A percentile compares a stretch with the other conserved stretches of the same genome.
Conservation (phyloP, 2,888 invertebrate species). For the Galeopsomyia nigrocyanea region DNA sequence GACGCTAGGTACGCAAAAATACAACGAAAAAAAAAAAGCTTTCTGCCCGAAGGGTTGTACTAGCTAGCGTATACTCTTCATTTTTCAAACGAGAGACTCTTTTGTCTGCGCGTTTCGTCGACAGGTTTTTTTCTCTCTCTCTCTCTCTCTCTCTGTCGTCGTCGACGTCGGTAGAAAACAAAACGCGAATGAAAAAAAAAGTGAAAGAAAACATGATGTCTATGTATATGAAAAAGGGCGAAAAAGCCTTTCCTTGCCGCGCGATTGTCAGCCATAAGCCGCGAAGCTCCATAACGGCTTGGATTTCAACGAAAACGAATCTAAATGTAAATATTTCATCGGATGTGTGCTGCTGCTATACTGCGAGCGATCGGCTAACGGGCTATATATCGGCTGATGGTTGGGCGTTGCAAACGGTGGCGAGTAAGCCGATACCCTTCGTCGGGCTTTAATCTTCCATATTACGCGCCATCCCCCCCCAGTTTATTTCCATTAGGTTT, state of each 20-base stretch:
- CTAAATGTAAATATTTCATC: slow-evolving; percentile 57
- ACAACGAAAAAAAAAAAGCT: too few relatives aligned
- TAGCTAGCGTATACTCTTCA: slow-evolving; percentile 15
- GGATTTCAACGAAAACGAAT: slow-evolving; percentile 55
- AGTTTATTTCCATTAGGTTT: slow-evolving; percentile 39
- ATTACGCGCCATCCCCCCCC: slow-evolving; percentile 30
- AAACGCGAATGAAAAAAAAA: slow-evolving; percentile 6
- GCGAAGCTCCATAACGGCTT: slow-evolving; percentile 49
- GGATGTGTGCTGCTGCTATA: slow-evolving; percentile 45
- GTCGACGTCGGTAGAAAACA: slow-evolving; percentile 4
- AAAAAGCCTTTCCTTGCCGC: slow-evolving; percentile 10
- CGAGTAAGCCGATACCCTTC: slow-evolving; percentile 31
- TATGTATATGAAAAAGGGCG: neutral
- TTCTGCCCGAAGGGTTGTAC: slow-evolving; percentile 12
- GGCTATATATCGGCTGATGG: neutral
- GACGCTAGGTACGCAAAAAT: neutral
- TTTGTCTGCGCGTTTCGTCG: neutral
- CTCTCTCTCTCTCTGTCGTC: neutral
- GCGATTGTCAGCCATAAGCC: slow-evolving; percentile 48
- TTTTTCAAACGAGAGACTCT: neutral
- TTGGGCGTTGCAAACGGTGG: neutral
- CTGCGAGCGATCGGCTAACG: slow-evolving; percentile 30
- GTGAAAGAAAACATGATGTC: neutral
- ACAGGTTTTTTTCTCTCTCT: neutral
- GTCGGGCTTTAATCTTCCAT: slow-evolving; percentile 38